phyloP scores from a whole-genome alignment of 2,797 vertebrate species.

The Channallabes apus region DNA sequence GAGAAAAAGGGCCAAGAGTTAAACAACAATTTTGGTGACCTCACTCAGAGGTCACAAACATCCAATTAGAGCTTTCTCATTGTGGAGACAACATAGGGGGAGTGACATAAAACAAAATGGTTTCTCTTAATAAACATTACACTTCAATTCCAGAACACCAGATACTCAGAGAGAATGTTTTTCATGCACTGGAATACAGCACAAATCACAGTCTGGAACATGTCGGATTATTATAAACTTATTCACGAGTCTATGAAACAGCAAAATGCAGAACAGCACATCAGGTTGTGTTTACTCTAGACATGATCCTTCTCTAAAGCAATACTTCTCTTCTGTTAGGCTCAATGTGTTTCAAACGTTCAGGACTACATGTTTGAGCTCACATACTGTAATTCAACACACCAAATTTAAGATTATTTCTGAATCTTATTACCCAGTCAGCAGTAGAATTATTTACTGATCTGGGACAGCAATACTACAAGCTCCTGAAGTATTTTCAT shows the following conservation, averaged over 20 bases:
- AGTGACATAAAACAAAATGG: neutral
- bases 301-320: neutral
- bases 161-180: neutral
- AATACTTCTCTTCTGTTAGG: neutral
- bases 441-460: neutral
- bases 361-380: neutral
- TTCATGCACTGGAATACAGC: neutral
- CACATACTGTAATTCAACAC: neutral
- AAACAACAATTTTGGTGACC: conserved; percentile 59
- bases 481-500: neutral
- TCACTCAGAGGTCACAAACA: conserved; percentile 42
- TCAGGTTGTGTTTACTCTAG: neutral
- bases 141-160: neutral
- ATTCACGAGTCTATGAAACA: neutral
- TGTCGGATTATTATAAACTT: neutral
- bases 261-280: neutral
- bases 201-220: neutral
- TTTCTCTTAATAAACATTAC: neutral
- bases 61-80: conserved; percentile 11
- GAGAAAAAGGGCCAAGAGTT: conserved; percentile 72
- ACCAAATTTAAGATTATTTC: too few species aligned
- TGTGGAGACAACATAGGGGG: neutral
- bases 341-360: neutral
- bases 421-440: neutral
- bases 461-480: neutral